phyloP scores from a whole-genome alignment of 2,797 vertebrate species.

The Telmatherina bonti region DNA sequence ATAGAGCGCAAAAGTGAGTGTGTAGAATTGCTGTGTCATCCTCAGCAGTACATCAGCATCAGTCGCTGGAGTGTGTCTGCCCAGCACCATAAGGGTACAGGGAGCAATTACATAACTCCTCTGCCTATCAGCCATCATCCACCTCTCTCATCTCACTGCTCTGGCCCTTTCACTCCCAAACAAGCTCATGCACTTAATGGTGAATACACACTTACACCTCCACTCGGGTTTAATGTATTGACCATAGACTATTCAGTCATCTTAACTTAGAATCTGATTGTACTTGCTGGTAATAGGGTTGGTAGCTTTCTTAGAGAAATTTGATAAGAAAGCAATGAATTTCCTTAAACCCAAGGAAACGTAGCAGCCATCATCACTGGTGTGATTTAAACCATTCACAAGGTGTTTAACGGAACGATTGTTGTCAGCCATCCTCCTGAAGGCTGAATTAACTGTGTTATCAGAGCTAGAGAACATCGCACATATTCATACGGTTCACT shows the following conservation, averaged over 20 bases:
- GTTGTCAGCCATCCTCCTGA: neutral
- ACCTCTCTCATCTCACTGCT: slow-evolving; percentile 42
- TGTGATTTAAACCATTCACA: slow-evolving; percentile 15
- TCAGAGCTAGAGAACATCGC: no score
- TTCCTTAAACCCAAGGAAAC: neutral
- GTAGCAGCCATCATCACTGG: neutral
- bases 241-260: neutral
- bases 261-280: neutral
- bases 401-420: neutral
- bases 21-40: slow-evolving; percentile 85
- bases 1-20: slow-evolving; percentile 65
- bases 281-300: neutral
- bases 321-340: neutral
- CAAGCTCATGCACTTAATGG: slow-evolving; percentile 18
- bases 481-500: no score
- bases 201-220: slow-evolving; percentile 31
- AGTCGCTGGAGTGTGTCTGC: slow-evolving; percentile 75
- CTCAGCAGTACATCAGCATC: slow-evolving; percentile 80
- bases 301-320: neutral
- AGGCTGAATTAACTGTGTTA: no score
- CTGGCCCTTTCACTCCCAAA: slow-evolving; percentile 40
- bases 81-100: slow-evolving; percentile 74
- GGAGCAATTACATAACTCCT: slow-evolving; percentile 80
- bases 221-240: slow-evolving; percentile 36
- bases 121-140: slow-evolving; percentile 71